These are phyloP conservation scores for Drosophila borborema DNA, from an alignment of 2,888 invertebrate species.

Conservation along the genomic window DNA sequence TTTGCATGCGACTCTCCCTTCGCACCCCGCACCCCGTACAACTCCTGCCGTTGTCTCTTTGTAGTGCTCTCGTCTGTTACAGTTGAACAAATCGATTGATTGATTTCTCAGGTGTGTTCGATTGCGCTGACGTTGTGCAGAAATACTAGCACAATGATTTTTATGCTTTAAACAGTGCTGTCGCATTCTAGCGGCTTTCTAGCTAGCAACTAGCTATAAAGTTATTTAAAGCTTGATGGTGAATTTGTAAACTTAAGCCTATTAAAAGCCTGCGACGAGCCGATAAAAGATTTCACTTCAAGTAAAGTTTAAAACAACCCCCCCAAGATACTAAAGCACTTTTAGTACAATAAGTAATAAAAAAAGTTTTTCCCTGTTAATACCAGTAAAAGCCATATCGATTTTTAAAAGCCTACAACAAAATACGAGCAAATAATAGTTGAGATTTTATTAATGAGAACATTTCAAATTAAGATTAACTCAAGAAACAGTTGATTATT, in stretches of 20 bases:
- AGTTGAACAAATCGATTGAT: constrained; percentile 82
- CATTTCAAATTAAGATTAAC: background rate
- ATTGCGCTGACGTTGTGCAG: constrained; percentile 54
- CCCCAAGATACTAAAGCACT: background rate
- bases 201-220: constrained; percentile 10
- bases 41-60: background rate
- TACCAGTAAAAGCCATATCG: background rate
- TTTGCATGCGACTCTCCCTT: background rate
- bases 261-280: background rate
- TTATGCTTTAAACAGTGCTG: constrained; percentile 37
- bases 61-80: constrained; percentile 54
- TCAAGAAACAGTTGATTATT: background rate
- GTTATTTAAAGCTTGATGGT: background rate
- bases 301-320: constrained; percentile 1
- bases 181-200: constrained; percentile 6
- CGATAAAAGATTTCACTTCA: background rate
- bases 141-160: constrained; percentile 53
- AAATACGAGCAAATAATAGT: background rate
- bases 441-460: background rate
- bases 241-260: background rate
- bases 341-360: background rate
- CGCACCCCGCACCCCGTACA: too few relatives aligned
- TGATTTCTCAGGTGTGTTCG: constrained; percentile 81
- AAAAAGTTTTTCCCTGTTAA: background rate
- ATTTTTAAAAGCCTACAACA: background rate